Evolutionary conservation across 1,140 invertebrate genomes (phyloP).

Genomic region (Camponotus vicinus): DNA sequence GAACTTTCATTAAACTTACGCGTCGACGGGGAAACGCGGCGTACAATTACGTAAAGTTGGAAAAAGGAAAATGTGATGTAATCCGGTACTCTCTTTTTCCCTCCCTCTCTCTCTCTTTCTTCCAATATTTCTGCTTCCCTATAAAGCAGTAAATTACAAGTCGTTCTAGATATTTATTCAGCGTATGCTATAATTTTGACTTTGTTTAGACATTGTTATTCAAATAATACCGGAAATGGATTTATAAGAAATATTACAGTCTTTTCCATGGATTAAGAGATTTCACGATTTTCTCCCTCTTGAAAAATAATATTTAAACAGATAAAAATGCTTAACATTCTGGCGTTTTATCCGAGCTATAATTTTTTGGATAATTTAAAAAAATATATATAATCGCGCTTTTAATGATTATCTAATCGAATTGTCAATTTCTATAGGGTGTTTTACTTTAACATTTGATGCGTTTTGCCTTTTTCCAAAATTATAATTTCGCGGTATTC

Average conservation of each 20-base stretch:
- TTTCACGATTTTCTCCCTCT: no score
- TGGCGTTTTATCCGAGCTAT: not conserved
- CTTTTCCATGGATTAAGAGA: no score
- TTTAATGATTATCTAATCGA: not conserved
- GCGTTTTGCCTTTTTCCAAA: not conserved
- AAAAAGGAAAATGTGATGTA: not conserved
- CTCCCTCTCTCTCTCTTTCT: not conserved
- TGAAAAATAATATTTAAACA: no score
- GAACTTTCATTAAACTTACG: slow-evolving; percentile 76
- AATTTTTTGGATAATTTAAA: not conserved
- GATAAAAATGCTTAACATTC: not conserved
- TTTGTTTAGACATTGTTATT: not conserved
- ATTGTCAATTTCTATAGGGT: not conserved
- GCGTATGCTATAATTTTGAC: no score
- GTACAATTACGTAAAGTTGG: slow-evolving; percentile 38
- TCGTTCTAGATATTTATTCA: no score
- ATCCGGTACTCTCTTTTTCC: not conserved
- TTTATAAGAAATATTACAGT: not conserved
- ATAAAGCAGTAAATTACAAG: no score
- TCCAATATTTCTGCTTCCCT: not conserved
- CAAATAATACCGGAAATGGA: not conserved
- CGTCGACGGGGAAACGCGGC: not conserved
- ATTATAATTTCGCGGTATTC: not conserved
- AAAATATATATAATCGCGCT: not conserved
- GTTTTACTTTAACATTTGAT: not conserved